Evolutionary conservation across 1,140 invertebrate species (phyloP).

Genomic region (Penaeus indicus): DNA sequence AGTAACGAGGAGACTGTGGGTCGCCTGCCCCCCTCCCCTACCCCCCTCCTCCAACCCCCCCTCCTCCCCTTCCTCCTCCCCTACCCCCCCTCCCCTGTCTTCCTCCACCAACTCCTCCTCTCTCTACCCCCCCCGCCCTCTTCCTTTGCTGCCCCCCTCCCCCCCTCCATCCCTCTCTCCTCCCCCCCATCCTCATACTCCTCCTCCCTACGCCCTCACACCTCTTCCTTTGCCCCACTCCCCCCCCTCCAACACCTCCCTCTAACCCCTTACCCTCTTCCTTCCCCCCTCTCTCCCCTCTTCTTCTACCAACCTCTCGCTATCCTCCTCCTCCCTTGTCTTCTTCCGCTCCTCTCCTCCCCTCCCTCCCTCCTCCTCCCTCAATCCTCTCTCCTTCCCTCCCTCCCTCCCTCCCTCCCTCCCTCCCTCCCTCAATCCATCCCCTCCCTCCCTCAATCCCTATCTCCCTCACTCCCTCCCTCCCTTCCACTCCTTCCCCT

Average conservation of each 20-base stretch:
- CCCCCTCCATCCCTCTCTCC: background rate
- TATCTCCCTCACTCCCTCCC: too few species aligned
- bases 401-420: too few species aligned
- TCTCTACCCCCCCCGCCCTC: background rate
- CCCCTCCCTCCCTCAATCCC: too few species aligned
- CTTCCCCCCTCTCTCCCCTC: background rate
- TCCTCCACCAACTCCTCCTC: background rate
- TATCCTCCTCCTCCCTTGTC: background rate
- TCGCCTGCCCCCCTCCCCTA: background rate
- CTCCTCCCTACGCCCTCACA: background rate
- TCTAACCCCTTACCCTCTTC: background rate
- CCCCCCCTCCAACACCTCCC: background rate
- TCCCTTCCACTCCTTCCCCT: too few species aligned
- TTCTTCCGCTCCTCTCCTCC: too few species aligned
- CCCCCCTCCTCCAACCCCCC: background rate
- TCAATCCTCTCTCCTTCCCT: too few species aligned
- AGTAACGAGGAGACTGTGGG: conserved; percentile 44
- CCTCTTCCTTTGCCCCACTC: background rate
- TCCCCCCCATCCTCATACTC: too few species aligned
- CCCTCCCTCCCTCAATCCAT: too few species aligned
- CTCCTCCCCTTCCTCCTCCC: background rate
- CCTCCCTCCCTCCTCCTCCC: too few species aligned
- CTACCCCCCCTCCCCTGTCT: background rate
- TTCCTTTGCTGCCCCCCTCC: background rate
- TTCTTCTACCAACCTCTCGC: background rate